Conservation (phyloP, 2,888 invertebrate species). For the Parasteatoda lunata region DNA sequence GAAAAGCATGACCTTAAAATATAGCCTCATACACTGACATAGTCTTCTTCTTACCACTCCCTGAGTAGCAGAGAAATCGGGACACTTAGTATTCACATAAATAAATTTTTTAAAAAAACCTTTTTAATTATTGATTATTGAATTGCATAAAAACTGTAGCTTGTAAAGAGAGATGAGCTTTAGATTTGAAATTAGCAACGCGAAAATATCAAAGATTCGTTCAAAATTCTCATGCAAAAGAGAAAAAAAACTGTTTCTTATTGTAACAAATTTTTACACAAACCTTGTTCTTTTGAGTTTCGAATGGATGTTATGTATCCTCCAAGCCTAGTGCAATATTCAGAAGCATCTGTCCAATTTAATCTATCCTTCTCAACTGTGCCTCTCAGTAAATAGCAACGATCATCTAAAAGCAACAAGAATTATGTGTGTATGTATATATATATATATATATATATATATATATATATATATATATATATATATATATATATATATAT, state of each 20-base stretch:
- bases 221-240: neutral
- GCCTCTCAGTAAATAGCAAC: constrained; percentile 47
- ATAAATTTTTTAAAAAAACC: neutral
- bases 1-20: neutral
- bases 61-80: too few species aligned
- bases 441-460: neutral
- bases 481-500: too few species aligned
- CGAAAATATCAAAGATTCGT: too few species aligned
- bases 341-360: constrained; percentile 46
- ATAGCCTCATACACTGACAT: neutral
- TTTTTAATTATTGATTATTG: neutral
- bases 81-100: neutral
- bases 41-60: too few species aligned
- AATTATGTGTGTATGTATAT: neutral
- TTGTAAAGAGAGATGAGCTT: neutral
- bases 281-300: constrained; percentile 43
- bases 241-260: neutral
- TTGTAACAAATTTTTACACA: neutral
- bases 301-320: constrained; percentile 51
- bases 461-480: neutral
- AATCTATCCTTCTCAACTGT: constrained; percentile 10
- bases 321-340: constrained; percentile 17
- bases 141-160: neutral
- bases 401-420: constrained; percentile 34
- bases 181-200: too few species aligned